Percentiles rank a stretch among this genome's conserved stretches.
phyloP scores from a whole-genome alignment of 2,113 vertebrate species.

The Daboia siamensis region DNA sequence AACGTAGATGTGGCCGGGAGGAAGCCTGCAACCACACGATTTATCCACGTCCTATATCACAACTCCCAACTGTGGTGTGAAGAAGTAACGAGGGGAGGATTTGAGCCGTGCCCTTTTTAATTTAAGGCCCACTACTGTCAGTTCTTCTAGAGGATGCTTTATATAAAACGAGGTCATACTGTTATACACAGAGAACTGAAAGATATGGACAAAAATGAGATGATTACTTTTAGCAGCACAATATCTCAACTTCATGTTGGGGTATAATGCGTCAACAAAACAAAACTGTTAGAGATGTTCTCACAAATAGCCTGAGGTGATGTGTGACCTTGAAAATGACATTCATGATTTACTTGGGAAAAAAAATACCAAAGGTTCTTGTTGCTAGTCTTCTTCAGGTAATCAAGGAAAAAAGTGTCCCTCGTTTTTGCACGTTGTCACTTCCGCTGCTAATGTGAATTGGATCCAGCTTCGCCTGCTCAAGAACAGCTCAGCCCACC shows the following conservation, averaged over 20 bases:
- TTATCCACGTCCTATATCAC: background rate
- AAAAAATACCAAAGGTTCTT: background rate
- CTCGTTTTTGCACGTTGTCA: background rate
- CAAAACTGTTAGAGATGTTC: background rate
- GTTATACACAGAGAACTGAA: background rate
- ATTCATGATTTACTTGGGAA: background rate
- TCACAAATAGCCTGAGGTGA: background rate
- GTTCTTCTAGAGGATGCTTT: background rate
- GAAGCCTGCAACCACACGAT: background rate
- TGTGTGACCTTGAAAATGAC: background rate
- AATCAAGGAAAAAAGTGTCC: background rate
- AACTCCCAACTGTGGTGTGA: background rate
- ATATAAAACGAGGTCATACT: background rate
- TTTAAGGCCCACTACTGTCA: background rate
- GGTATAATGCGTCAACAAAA: background rate
- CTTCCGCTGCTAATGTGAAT: background rate
- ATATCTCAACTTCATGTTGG: background rate
- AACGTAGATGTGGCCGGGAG: background rate
- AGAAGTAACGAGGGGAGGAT: background rate
- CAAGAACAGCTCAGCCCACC: background rate
- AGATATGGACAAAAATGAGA: background rate
- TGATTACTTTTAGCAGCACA: background rate
- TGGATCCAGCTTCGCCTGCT: background rate
- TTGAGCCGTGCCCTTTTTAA: background rate
- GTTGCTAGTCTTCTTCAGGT: background rate